A percentile compares a stretch with the other conserved stretches of the same genome.
Evolutionary conservation across 2,113 vertebrate genomes (phyloP).

Genomic region (Xenopus laevis): DNA sequence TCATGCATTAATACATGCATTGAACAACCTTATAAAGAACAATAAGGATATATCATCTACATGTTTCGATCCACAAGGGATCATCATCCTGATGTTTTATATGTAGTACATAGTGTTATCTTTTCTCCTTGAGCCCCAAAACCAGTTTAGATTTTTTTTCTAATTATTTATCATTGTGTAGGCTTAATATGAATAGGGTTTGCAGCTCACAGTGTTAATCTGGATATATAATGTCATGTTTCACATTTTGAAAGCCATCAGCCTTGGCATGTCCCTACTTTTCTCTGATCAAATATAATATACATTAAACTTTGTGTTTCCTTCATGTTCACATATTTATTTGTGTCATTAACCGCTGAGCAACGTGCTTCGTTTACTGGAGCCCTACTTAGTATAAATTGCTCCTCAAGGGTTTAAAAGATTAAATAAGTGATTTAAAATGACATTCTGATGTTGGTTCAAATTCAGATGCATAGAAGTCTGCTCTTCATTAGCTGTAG

Average conservation of each 20-base stretch:
- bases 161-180: no score
- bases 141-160: no score
- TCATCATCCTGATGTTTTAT: no score
- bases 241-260: not conserved
- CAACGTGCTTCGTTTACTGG: conserved; percentile 4
- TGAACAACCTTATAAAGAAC: no score
- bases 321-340: not conserved
- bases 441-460: not conserved
- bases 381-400: conserved; percentile 3
- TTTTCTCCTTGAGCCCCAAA: no score
- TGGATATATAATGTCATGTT: no score
- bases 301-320: not conserved
- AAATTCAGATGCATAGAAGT: not conserved
- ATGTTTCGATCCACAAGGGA: no score
- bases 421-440: conserved; percentile 10
- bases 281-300: not conserved
- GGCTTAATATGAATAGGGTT: no score
- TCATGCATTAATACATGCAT: no score
- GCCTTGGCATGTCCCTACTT: not conserved
- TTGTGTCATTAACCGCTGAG: not conserved
- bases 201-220: no score
- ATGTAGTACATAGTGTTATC: no score
- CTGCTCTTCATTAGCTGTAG: not conserved
- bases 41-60: no score
- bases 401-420: conserved; percentile 12